These are phyloP conservation scores for Stichodactyla helianthus DNA, from an alignment of 64 coral and sea anemone species.

Conservation along the genomic window DNA sequence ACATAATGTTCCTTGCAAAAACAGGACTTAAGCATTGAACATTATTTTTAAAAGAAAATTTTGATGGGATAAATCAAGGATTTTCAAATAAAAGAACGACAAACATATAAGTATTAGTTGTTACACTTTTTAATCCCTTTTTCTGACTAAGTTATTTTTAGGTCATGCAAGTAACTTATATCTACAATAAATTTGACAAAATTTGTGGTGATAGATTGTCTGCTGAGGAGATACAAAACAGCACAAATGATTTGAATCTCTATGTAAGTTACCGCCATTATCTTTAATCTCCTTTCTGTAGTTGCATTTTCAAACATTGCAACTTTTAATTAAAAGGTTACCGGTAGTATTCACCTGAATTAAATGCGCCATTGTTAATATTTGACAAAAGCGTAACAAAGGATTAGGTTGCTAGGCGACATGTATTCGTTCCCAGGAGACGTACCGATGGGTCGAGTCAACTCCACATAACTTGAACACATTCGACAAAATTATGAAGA, in stretches of 20 bases:
- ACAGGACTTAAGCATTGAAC: too few relatives aligned
- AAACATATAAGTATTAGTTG: too few relatives aligned
- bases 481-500: neutral
- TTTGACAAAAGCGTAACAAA: neutral
- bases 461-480: slow-evolving; percentile 2
- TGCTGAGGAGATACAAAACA: too few relatives aligned
- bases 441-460: neutral
- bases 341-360: neutral
- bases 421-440: slow-evolving; percentile 40
- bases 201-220: too few relatives aligned
- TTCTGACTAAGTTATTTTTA: too few relatives aligned
- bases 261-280: neutral
- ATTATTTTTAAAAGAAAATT: too few relatives aligned
- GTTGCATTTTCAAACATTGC: neutral
- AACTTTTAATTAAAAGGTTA: slow-evolving; percentile 6
- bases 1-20: too few relatives aligned
- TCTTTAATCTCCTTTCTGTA: neutral
- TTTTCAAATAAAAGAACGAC: too few relatives aligned
- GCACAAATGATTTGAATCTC: neutral
- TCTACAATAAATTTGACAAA: too few relatives aligned
- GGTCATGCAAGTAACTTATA: too few relatives aligned
- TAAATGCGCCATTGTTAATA: neutral
- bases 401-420: slow-evolving; percentile 50
- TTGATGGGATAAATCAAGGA: too few relatives aligned
- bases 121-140: too few relatives aligned